Evolutionary conservation across 2,888 invertebrate genomes (phyloP).

Genomic region (Dione vanillae): DNA sequence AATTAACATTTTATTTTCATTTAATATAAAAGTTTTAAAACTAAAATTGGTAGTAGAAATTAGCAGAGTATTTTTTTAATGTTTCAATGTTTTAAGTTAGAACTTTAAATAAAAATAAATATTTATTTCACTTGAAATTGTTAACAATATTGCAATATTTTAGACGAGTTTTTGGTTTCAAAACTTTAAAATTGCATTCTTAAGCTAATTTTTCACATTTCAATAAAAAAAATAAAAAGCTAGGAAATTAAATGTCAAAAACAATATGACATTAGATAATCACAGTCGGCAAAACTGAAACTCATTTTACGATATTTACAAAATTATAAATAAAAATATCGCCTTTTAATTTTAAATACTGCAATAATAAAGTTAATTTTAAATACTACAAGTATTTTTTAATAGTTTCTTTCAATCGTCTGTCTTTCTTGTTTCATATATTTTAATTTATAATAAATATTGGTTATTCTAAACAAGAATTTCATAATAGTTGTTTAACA

Average conservation of each 20-base stretch:
- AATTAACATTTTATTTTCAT: no score
- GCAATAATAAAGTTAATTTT: no score
- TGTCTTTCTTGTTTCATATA: background rate
- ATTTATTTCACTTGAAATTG: background rate
- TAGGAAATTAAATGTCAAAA: background rate
- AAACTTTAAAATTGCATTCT: background rate
- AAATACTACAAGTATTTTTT: background rate
- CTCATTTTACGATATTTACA: background rate
- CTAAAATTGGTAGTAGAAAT: no score
- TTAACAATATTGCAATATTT: background rate
- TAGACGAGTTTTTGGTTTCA: background rate
- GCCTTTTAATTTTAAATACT: background rate
- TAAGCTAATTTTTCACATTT: background rate
- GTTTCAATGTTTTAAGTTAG: background rate
- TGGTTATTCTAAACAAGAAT: background rate
- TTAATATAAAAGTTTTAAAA: no score
- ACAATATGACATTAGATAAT: conserved; percentile 3
- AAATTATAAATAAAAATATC: conserved; percentile 7
- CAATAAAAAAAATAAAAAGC: background rate
- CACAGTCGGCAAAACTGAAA: background rate
- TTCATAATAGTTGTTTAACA: background rate
- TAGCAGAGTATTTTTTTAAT: background rate
- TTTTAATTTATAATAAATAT: background rate
- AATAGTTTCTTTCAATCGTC: background rate
- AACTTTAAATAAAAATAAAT: background rate